Percentiles rank a stretch among this genome's conserved stretches.
phyloP scores from a whole-genome alignment of 2,797 vertebrate genomes.

The Hafferia zeledoni region DNA sequence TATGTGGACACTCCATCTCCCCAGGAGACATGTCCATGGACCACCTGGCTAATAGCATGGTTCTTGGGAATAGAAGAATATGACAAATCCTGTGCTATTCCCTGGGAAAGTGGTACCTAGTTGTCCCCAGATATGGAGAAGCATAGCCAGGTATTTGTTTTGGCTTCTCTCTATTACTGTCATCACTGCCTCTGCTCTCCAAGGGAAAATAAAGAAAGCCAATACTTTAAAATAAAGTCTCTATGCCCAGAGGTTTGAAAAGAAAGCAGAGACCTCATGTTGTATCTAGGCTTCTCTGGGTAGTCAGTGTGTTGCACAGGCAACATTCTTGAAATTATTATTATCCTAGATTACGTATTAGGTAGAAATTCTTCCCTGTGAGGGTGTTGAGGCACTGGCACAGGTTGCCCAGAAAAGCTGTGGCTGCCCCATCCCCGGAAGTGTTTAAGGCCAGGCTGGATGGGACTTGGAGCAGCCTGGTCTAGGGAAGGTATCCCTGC shows the following conservation, averaged over 20 bases:
- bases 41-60: not conserved
- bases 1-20: not conserved
- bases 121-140: not conserved
- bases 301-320: not conserved
- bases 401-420: not conserved
- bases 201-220: not conserved
- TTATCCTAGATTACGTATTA: not conserved
- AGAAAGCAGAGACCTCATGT: not conserved
- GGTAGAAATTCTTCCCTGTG: not conserved
- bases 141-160: not conserved
- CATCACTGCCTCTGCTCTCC: not conserved
- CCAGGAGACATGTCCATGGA: not conserved
- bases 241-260: not conserved
- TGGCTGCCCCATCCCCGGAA: not conserved
- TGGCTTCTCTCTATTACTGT: not conserved
- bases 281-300: not conserved
- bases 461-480: not conserved
- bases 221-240: not conserved
- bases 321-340: not conserved
- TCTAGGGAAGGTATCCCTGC: accelerated
- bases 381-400: not conserved
- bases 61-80: not conserved
- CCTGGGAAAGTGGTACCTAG: not conserved
- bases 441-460: not conserved
- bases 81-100: not conserved